Base-by-base conservation (phyloP, 1,140 invertebrate species). In the Bombus superbus region DNA sequence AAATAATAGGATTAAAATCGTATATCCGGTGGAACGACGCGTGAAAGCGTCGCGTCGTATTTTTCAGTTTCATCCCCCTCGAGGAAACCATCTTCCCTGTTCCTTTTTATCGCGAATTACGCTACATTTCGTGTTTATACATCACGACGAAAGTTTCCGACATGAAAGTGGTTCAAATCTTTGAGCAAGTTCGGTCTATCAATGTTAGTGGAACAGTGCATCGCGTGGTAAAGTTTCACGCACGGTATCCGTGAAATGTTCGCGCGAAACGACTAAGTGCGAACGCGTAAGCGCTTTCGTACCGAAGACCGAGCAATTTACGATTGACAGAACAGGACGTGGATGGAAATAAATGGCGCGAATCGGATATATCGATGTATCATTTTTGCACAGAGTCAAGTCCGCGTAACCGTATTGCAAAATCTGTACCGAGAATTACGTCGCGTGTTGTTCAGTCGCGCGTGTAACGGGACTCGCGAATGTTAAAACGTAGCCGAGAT, bases 211-310 rank as follows among this genome's bases (percentile, higher is more conserved):
- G 53, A 44, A 32, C 28, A 28, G 66, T 72, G n/a, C 53, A 81
- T 73, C 53, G 69, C 69, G 80, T 81, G 47, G 53, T 13, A 22
- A 81, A 81, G 47, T 81, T 81, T 81, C 69, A 72, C 11, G 42
- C 69, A 73, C 80, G 80, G 73, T 81, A 81, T 81, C 68, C 68
- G 38, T 44, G 69, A 73, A 80, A 81, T 22, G 80, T 81, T 73
- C 79, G 25, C 47, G 79, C 28, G 47, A 72, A 81, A 72, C 57
- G 66, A 81, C 18, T 15, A 42, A 15, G 32, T 47, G 15, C 44
- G 13, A 57, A 59, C 79, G 66, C 44, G 38, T 44, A 62, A 53
- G 68, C 42, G 47, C 47, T 62, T 72, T 57, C 69, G 18, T 62
- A 62, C 18, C 57, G 79, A 81, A 72, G 53, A 44, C 80, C 3